Base-by-base conservation (phyloP, 2,888 invertebrate genomes). In the Drosophila pullipes region DNA sequence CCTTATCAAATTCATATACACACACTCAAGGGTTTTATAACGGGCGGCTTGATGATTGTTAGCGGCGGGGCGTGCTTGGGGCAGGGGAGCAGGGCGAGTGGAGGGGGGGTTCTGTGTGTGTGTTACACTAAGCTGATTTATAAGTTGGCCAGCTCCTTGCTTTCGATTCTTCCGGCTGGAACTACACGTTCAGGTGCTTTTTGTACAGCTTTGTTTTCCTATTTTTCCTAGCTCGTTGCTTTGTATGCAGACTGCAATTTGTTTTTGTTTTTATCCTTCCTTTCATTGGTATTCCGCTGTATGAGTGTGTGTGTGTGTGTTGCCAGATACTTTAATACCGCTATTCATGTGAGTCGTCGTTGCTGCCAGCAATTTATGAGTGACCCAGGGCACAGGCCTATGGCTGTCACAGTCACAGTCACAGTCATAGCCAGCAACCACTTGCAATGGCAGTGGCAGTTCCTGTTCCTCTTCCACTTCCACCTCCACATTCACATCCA, bases 291-390 rank as follows among this genome's bases (percentile, higher is more conserved):
- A 47, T 25, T 28, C 25, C 25, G 25, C 16, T 16, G 47, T 4
- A 9, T 47, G 25, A 16, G 16, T 16, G 13, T 41, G 25, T 53
- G 10, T n/a, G 39, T 39, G 25, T 61, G 25, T 61, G 33, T 65
- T 68, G 66, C 55, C 84, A 75, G 84, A 86, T 89, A 86, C 85
- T 84, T 86, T 85, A 85, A 89, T 89, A 61, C 87, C 82, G 68
- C 84, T 70, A 86, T 85, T 83, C 89, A 89, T 81, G 83, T 53
- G 58, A 50, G 22, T 28, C 67, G 35, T 60, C 76, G 68, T 52
- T 62, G 57, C 52, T 61, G 74, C 74, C 57, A 60, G 73, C 80
- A 85, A 85, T 84, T 85, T 85, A 85, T 83, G 78, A 69, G 75
- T 65, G 85, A 72, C 76, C 79, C 72, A 41, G 47, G 66, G 67